Evolutionary conservation across 64 coral and sea anemone species (phyloP).

Genomic region (Stichodactyla helianthus): DNA sequence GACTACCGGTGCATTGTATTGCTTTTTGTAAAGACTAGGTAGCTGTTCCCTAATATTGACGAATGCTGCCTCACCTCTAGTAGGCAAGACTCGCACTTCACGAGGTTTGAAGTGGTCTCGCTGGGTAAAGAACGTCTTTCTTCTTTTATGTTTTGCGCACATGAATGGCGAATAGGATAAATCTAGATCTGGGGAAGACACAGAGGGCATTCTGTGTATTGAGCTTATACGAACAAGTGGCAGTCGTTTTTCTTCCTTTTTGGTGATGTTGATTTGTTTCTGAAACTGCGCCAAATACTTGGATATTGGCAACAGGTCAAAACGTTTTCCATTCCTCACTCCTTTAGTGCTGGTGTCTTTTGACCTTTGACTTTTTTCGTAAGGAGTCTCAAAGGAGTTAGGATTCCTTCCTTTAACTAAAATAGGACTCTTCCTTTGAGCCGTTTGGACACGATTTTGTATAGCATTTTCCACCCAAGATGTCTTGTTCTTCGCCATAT

Average conservation of each 20-base stretch:
- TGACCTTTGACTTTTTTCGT: constrained; percentile 33
- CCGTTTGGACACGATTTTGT: constrained; percentile 30
- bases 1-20: constrained; percentile 29
- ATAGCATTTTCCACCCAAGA: constrained; percentile 67
- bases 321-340: constrained; percentile 69
- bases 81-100: constrained; percentile 42
- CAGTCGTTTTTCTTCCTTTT: constrained; percentile 21
- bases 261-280: constrained; percentile 7
- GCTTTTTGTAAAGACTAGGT: constrained; percentile 6
- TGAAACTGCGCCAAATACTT: constrained; percentile 51
- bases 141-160: constrained; percentile 2
- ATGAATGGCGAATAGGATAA: background rate
- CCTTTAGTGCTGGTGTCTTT: constrained; percentile 50
- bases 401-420: constrained; percentile 41
- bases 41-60: constrained; percentile 12
- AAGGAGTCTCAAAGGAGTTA: constrained; percentile 32
- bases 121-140: constrained; percentile 70
- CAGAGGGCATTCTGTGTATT: background rate
- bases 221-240: constrained; percentile 76
- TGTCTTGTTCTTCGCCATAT: constrained; percentile 74
- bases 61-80: constrained; percentile 48
- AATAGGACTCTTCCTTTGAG: constrained; percentile 44
- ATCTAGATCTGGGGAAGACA: background rate
- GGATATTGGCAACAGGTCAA: constrained; percentile 79
- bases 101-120: constrained; percentile 69